Conservation (phyloP, 2,888 invertebrate species). For the Brachynemurus nebulosus region DNA sequence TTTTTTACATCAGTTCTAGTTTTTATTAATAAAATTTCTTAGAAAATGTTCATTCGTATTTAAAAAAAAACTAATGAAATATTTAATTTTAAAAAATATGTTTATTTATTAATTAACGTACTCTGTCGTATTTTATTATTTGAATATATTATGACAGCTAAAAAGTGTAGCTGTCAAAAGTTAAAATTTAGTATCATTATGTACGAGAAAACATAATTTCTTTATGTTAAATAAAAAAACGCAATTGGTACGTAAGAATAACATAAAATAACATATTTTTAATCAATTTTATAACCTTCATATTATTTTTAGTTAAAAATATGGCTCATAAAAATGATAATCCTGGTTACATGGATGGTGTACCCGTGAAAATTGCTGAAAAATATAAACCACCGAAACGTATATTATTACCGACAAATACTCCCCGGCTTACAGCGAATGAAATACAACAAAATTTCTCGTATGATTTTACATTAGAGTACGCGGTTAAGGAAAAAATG, state of each 20-base stretch:
- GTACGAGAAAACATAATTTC: slow-evolving; percentile 5
- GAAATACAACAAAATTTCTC: slow-evolving; percentile 39
- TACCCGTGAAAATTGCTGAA: slow-evolving; percentile 80
- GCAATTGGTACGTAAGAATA: neutral
- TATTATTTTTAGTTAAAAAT: neutral
- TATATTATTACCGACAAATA: slow-evolving; percentile 43
- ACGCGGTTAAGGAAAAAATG: slow-evolving; percentile 54
- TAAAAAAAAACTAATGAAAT: too few relatives aligned
- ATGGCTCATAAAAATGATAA: slow-evolving; percentile 1
- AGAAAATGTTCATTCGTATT: too few relatives aligned
- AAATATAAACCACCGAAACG: slow-evolving; percentile 69
- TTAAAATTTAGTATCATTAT: slow-evolving; percentile 2
- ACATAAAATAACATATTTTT: too few relatives aligned
- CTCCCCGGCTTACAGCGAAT: slow-evolving; percentile 37
- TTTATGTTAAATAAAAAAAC: neutral
- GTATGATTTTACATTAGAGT: slow-evolving; percentile 63
- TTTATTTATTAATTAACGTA: too few relatives aligned
- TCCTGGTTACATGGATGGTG: slow-evolving; percentile 60
- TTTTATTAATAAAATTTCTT: too few relatives aligned
- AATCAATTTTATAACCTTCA: neutral
- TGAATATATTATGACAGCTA: slow-evolving; percentile 1
- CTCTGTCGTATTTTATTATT: too few relatives aligned
- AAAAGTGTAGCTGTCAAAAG: slow-evolving; percentile 3
- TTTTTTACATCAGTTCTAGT: too few relatives aligned
- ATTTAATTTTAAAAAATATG: too few relatives aligned